Conservation (phyloP, 2,888 invertebrate genomes). For the Drosophila paramelanica region DNA sequence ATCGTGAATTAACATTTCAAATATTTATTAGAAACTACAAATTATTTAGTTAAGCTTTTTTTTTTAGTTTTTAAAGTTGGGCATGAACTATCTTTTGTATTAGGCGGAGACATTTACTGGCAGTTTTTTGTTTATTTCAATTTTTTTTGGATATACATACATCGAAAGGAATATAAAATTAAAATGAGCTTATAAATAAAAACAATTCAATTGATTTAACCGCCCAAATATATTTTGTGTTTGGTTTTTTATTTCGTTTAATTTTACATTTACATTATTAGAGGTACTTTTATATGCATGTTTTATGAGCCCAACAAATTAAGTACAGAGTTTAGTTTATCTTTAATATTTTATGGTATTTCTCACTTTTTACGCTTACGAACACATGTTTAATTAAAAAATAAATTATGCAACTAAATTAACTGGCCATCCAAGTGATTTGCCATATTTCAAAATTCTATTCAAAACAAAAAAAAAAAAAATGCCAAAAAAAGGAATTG, state of each 20-base stretch:
- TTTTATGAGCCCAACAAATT: constrained; percentile 36
- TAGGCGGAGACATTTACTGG: constrained; percentile 78
- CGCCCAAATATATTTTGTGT: constrained; percentile 37
- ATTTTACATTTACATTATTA: constrained; percentile 28
- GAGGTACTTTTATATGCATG: constrained; percentile 34
- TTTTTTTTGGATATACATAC: constrained; percentile 29
- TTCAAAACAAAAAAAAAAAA: neutral
- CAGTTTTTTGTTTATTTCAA: constrained; percentile 66
- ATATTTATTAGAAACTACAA: constrained; percentile 21
- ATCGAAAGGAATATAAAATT: constrained; percentile 30
- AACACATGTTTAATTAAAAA: constrained; percentile 52
- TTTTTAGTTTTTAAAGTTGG: constrained; percentile 30
- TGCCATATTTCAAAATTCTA: constrained; percentile 18
- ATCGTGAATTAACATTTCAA: constrained; percentile 1
- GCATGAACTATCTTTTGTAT: constrained; percentile 39
- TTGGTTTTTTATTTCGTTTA: constrained; percentile 6
- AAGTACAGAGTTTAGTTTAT: constrained; percentile 24
- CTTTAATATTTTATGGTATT: constrained; percentile 9
- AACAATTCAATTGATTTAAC: constrained; percentile 49
- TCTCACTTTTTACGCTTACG: constrained; percentile 49
- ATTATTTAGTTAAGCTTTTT: constrained; percentile 27
- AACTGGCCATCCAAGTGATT: constrained; percentile 17
- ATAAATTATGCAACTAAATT: constrained; percentile 52
- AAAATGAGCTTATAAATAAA: constrained; percentile 39
- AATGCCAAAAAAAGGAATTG: constrained; percentile 16